Conservation (phyloP, 1,140 invertebrate species). For the Chrysomallon squamiferum region DNA sequence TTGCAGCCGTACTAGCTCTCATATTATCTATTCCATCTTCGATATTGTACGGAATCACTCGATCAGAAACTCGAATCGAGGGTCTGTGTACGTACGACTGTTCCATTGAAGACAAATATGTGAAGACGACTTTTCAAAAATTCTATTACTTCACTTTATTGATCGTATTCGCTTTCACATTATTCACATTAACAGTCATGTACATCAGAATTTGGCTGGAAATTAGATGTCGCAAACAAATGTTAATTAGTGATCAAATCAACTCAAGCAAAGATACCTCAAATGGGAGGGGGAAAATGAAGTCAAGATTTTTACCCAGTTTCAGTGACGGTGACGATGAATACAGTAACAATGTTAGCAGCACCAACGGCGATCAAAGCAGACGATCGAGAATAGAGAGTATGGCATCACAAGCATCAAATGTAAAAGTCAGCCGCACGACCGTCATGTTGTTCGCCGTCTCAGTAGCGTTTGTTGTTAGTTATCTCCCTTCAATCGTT, state of each 20-base stretch:
- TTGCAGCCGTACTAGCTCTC: constrained; percentile 29
- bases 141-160: constrained; percentile 30
- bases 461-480: constrained; percentile 44
- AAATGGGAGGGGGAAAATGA: constrained; percentile 4
- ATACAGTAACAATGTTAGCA: not conserved
- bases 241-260: constrained; percentile 37
- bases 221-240: constrained; percentile 26
- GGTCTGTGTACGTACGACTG: constrained; percentile 34
- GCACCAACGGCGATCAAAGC: not conserved
- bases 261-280: constrained; percentile 4
- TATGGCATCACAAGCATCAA: constrained; percentile 20
- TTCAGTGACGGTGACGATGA: constrained; percentile 34
- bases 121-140: constrained; percentile 25
- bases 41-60: constrained; percentile 34
- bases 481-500: constrained; percentile 40
- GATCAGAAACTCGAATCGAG: constrained; percentile 11
- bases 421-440: constrained; percentile 36
- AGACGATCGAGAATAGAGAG: constrained; percentile 22
- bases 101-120: constrained; percentile 33
- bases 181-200: constrained; percentile 28
- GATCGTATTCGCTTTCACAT: constrained; percentile 26
- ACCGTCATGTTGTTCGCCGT: constrained; percentile 47
- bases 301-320: constrained; percentile 22
- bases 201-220: constrained; percentile 46
- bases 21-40: constrained; percentile 22